phyloP scores from a whole-genome alignment of 2,113 vertebrate species.

The Peromyscus maniculatus region DNA sequence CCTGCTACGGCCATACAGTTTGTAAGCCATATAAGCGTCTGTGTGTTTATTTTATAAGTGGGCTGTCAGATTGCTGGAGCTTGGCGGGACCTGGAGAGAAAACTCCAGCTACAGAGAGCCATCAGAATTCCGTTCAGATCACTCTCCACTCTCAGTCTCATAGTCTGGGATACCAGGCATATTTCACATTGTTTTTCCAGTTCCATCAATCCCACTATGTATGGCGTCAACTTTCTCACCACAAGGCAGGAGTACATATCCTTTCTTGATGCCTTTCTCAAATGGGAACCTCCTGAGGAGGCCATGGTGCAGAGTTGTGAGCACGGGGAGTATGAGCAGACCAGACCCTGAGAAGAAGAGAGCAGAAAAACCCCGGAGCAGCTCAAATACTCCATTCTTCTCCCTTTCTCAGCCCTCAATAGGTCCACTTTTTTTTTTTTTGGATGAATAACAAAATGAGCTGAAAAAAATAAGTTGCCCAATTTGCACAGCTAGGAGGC shows the following conservation, averaged over 20 bases:
- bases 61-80: too few relatives aligned
- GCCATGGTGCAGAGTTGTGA: neutral
- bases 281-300: neutral
- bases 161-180: neutral
- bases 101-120: neutral
- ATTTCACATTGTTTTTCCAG: neutral
- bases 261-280: neutral
- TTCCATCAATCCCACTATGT: neutral
- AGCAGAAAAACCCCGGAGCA: neutral
- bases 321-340: too few relatives aligned
- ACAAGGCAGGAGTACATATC: neutral
- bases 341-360: neutral
- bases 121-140: neutral
- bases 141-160: neutral
- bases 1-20: too few relatives aligned
- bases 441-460: too few relatives aligned
- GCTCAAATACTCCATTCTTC: neutral
- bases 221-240: neutral
- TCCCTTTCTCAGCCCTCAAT: neutral
- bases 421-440: neutral
- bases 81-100: too few relatives aligned
- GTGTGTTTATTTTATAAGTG: too few relatives aligned
- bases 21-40: too few relatives aligned
- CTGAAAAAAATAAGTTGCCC: neutral
- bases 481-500: neutral